These are phyloP conservation scores for Trinectes maculatus DNA, from an alignment of 2,113 vertebrate species.

Conservation along the genomic window DNA sequence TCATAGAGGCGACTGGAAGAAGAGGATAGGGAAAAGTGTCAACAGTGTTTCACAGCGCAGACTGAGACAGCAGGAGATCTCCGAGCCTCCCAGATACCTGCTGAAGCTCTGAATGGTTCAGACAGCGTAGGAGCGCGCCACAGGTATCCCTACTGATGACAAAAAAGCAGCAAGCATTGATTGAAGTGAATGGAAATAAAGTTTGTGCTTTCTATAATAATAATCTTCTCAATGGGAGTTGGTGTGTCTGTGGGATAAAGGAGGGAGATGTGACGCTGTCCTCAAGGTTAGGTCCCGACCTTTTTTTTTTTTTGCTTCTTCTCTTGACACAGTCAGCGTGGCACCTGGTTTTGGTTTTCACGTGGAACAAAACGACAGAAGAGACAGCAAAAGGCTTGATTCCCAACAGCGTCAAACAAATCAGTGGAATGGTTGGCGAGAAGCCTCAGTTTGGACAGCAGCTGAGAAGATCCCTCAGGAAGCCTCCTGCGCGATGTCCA, in stretches of 20 bases:
- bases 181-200: neutral
- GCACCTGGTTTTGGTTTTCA: constrained; percentile 72
- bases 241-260: neutral
- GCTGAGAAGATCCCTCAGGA: constrained; percentile 8
- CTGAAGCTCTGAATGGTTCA: neutral
- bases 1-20: constrained; percentile 55
- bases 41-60: constrained; percentile 61
- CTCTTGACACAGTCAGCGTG: constrained; percentile 72
- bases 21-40: constrained; percentile 60
- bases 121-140: constrained; percentile 5
- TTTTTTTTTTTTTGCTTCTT: constrained; percentile 58
- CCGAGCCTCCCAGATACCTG: constrained; percentile 40
- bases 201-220: neutral
- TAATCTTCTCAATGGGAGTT: neutral
- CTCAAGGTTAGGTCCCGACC: too few relatives aligned
- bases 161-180: constrained; percentile 38
- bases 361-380: constrained; percentile 24
- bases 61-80: constrained; percentile 20
- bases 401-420: neutral
- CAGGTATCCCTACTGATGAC: neutral
- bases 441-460: constrained; percentile 40
- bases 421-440: constrained; percentile 10
- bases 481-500: constrained; percentile 39
- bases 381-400: neutral
- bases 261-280: neutral